Base-by-base conservation (phyloP, 2,888 invertebrate species). In the Brenthis daphne region DNA sequence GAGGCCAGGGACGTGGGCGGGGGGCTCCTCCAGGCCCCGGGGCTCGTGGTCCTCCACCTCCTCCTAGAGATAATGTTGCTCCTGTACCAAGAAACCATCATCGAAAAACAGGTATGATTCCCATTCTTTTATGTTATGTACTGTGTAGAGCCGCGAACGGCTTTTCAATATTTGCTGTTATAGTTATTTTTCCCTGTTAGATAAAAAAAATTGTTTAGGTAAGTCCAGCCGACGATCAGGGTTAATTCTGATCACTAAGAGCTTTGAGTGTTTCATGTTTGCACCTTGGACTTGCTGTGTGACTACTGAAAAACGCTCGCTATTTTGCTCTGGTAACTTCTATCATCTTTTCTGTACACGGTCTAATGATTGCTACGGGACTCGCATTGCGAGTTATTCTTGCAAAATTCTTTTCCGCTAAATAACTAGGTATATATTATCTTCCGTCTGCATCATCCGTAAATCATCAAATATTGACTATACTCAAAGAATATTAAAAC, bases 11-110 rank as follows among this genome's bases (percentile, higher is more conserved):
- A 37, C 80, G 82, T 29, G 80, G 80, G 8, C 79, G 85, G 14
- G 82, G 84, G 6, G 79, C 77, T 0, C 83, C 83, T 12, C 78
- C 80, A 14, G 90, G 97, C 60, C 97, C 97, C 6, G 97, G 97
- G n/a, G 97, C 97, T 5, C 94, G 97, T 77, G 97, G 97, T 64
- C 97, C 97, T n/a, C 97, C 97, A 55, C 97, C 96, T 48, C 97
- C 97, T 12, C 97, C 97, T 0, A 92, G 97, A 71, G 96, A 96
- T 79, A 94, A 94, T 82, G 94, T 94, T 81, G 93, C 86, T 69
- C 85, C 88, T 68, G 85, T 84, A 69, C 88, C 87, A 72, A 86
- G 92, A 71, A 89, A 86, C 75, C 92, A 87, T 70, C 90, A 89
- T 75, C 85, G 93, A 77, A 93, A 92, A 78, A 83, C 92, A 92